Conservation (phyloP, 2,888 invertebrate genomes). For the Hydroisotoma schaefferi region DNA sequence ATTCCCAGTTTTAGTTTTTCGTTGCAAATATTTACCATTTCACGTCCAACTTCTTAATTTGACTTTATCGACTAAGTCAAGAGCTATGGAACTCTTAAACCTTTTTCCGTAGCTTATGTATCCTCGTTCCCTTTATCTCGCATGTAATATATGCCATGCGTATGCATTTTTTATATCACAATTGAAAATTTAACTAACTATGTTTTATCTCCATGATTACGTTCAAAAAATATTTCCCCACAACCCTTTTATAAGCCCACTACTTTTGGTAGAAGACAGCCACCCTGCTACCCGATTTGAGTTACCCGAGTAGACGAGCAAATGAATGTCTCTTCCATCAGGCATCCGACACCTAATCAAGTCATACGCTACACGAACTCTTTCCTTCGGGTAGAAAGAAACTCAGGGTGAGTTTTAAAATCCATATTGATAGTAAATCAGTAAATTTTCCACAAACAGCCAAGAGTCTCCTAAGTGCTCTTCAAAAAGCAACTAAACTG, state of each 20-base stretch:
- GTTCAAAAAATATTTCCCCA: background rate
- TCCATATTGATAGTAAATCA: background rate
- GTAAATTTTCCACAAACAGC: background rate
- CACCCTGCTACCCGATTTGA: too few species aligned
- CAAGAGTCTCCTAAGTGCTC: constrained; percentile 1
- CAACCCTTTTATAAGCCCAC: background rate
- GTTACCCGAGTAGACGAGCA: background rate
- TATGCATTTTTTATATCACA: constrained; percentile 47
- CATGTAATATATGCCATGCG: too few species aligned
- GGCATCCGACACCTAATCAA: background rate
- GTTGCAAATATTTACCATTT: constrained; percentile 14
- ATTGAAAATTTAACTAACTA: constrained; percentile 22
- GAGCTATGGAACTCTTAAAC: background rate
- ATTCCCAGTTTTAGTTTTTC: background rate
- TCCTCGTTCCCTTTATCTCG: too few species aligned
- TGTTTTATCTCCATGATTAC: background rate
- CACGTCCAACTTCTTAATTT: constrained; percentile 47
- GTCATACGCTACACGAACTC: background rate
- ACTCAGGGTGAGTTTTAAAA: background rate
- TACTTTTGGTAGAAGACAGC: background rate
- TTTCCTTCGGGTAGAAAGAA: background rate
- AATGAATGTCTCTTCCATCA: background rate
- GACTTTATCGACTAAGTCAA: constrained; percentile 46
- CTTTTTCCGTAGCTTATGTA: background rate
- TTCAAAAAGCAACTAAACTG: background rate